Base-by-base conservation (phyloP, 2,797 vertebrate species). In the Pseudopleuronectes americanus region DNA sequence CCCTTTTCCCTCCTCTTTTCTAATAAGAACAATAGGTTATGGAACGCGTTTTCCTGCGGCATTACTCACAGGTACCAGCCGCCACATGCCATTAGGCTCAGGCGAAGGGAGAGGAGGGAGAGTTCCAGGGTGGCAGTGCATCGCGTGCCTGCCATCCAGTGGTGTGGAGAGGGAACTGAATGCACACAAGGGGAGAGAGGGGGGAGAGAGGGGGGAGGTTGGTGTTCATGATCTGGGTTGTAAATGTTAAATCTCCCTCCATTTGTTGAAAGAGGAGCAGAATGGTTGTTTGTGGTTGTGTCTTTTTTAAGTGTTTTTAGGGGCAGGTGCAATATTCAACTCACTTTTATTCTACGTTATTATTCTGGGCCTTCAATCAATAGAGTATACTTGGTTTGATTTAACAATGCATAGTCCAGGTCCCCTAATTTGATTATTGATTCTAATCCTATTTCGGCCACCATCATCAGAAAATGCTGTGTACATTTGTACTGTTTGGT, bases 1-100 rank as follows among this genome's bases (percentile, higher is more conserved):
- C 68, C 68, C 71, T 85, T 79, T 82, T 76, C 73, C 73, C 80
- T 74, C 81, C 85, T 88, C 81, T 88, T 78, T 80, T 79, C 82
- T 90, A 92, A 92, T 90, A 86, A 90, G 91, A 94, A 93, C 92
- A 94, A 94, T 92, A 88, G 91, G 84, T 91, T 93, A 89, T 85
- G 83, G 88, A 90, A 85, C 71, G 77, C 84, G 81, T 93, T 93
- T 94, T 90, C 87, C 91, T 89, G 89, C 89, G 74, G 91, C 88
- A 90, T 92, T 93, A 92, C 91, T 93, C 89, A 91, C 90, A 91
- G 86, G 89, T 90, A 85, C 83, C 87, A 87, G 87, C 88, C 87
- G 90, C 91, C 90, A 92, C 87, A 91, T 90, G 87, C 89, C 90
- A 91, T 93, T 89, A 91, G 84, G 84, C 84, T 92, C 89, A 85